Conservation (phyloP, 2,888 invertebrate genomes). For the Norana najaformis region DNA sequence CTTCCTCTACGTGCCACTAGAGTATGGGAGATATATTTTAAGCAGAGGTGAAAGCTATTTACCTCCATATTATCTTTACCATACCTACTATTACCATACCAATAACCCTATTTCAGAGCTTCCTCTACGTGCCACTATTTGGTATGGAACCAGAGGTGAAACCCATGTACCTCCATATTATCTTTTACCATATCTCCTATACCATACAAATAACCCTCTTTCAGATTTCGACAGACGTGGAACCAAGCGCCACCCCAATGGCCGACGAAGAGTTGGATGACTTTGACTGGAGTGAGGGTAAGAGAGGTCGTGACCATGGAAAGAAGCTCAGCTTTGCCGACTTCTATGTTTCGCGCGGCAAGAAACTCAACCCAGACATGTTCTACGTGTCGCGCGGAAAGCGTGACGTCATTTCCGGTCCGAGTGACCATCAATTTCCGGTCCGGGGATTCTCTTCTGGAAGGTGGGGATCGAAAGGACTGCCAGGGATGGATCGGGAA, state of each 20-base stretch:
- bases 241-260: neutral
- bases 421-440: neutral
- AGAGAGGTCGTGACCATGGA: neutral
- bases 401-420: neutral
- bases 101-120: neutral
- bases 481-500: neutral
- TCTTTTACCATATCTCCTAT: neutral
- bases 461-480: neutral
- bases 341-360: conserved; percentile 7
- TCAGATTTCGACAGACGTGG: neutral
- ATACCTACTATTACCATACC: neutral
- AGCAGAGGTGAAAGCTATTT: neutral
- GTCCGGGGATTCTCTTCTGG: neutral
- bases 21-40: too few relatives aligned
- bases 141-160: too few relatives aligned
- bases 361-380: conserved; percentile 19
- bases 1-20: too few relatives aligned
- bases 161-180: neutral
- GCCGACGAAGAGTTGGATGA: neutral
- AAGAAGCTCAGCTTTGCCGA: conserved; percentile 21
- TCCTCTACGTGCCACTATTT: too few relatives aligned
- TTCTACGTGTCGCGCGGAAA: conserved; percentile 17
- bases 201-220: neutral
- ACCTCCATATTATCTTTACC: neutral
- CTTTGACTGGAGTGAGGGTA: neutral